phyloP scores from a whole-genome alignment of 2,113 vertebrate species.

The Marcusenius ussheri region DNA sequence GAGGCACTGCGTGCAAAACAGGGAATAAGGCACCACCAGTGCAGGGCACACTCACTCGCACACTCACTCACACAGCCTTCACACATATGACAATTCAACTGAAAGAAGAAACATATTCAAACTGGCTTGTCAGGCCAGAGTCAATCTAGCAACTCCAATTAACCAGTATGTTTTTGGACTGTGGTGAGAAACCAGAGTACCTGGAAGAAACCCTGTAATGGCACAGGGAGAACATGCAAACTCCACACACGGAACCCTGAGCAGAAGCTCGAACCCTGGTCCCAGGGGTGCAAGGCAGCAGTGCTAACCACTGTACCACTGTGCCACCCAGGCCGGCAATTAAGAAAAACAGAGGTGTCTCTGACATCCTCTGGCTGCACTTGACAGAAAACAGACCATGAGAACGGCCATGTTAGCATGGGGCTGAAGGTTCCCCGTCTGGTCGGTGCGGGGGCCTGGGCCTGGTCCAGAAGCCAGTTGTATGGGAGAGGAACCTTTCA shows the following conservation, averaged over 20 bases:
- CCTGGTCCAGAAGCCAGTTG: background rate
- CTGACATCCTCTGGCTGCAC: background rate
- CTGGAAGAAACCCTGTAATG: too few species aligned
- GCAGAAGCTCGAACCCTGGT: too few species aligned
- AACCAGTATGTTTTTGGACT: background rate
- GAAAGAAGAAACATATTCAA: background rate
- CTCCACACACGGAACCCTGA: too few species aligned
- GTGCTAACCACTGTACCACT: too few species aligned
- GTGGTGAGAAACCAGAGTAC: too few species aligned
- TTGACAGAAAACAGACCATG: background rate
- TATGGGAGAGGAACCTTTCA: background rate
- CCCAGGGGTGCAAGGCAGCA: too few species aligned
- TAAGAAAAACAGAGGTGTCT: background rate
- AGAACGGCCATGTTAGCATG: background rate
- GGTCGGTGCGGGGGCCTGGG: background rate
- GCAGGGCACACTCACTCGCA: too few species aligned
- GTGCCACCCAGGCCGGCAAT: background rate
- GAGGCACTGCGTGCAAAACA: background rate
- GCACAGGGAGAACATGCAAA: too few species aligned
- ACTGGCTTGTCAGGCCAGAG: background rate
- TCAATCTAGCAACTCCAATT: background rate
- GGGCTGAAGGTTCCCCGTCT: background rate
- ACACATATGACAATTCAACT: background rate
- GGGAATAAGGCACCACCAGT: background rate
- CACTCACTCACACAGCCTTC: background rate